Evolutionary conservation across 1,140 invertebrate species (phyloP), one percentile per base, ranked within the genome.

Genomic region (Drosophila busckii): DNA sequence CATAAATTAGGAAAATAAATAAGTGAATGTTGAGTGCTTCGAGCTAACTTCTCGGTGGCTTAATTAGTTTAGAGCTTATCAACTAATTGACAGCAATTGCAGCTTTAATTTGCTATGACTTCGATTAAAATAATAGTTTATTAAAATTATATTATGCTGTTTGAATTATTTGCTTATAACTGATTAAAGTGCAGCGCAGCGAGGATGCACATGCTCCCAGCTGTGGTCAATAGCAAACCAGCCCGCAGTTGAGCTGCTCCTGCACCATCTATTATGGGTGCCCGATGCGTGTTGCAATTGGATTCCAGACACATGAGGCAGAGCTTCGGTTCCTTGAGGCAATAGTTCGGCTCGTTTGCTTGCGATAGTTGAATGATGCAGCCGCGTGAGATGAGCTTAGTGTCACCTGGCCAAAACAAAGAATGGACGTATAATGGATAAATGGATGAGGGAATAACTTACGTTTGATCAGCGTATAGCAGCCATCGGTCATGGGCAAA

Each of bases 391-490:
- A 80, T 38, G 2, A 60, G 41, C 34, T 41, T 69, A 0, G 54
- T 60, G 15, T 80, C 55, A 16, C 22, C 60, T 64, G 29, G 19
- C n/a, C n/a, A n/a, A n/a, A n/a, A n/a, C n/a, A 20, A 49, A 13
- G 13, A 15, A 9, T n/a, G n/a, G 8, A 28, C 10, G 22, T 13
- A 9, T 23, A 9, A 34, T 35, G 12, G 5, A n/a, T 10, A 48
- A 15, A 8, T 8, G 4, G 1, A 8, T 19, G 8, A 10, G 1
- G 4, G 16, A 4, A 10, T 6, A 2, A 61, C 65, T 49, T 28
- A 70, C 70, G 56, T 16, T 73, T 66, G 16, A 54, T 6, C 0
- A 75, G 49, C 2, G 66, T 70, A 13, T 59, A 75, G 54, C 70
- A 75, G 8, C 62, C 66, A 16, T 15, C 32, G 28, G n/a, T n/a